Conservation (phyloP, 1,140 invertebrate species). For the Helicorthomorpha holstii region DNA sequence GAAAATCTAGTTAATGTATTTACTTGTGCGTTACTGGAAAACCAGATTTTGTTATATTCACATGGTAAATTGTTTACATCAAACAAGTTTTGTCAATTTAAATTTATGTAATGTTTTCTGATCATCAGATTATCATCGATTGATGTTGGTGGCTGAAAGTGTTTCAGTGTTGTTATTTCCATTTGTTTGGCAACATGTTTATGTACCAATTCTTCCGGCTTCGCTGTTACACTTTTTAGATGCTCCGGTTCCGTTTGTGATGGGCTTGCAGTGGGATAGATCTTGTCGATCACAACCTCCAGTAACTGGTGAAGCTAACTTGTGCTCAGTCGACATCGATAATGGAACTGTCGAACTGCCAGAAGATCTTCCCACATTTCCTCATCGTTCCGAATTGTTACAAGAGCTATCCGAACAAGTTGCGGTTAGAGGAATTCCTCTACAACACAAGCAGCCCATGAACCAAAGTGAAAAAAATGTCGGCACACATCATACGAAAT, state of each 20-base stretch:
- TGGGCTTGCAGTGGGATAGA: constrained; percentile 46
- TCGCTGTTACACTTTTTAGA: constrained; percentile 92
- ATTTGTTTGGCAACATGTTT: constrained; percentile 95
- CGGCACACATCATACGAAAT: background rate
- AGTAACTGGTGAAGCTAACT: constrained; percentile 36
- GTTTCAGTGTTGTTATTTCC: constrained; percentile 79
- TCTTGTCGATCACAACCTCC: background rate
- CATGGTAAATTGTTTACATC: constrained; percentile 38
- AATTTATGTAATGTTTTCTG: constrained; percentile 2
- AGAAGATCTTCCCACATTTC: constrained; percentile 87
- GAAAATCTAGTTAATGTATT: constrained; percentile 86
- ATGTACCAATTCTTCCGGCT: constrained; percentile 93
- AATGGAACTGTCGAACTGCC: constrained; percentile 77
- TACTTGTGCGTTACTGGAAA: constrained; percentile 86
- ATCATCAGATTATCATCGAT: constrained; percentile 64
- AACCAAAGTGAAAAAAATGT: background rate
- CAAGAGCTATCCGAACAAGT: constrained; percentile 65
- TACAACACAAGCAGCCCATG: background rate
- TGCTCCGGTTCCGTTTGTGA: constrained; percentile 96
- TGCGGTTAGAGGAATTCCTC: too few species aligned
- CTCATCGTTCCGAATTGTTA: constrained; percentile 68
- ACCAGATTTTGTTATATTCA: constrained; percentile 87
- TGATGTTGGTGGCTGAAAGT: constrained; percentile 94
- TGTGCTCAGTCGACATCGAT: constrained; percentile 94
- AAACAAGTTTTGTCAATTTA: background rate